phyloP scores from a whole-genome alignment of 1,140 invertebrate genomes.

The Plodia interpunctella region DNA sequence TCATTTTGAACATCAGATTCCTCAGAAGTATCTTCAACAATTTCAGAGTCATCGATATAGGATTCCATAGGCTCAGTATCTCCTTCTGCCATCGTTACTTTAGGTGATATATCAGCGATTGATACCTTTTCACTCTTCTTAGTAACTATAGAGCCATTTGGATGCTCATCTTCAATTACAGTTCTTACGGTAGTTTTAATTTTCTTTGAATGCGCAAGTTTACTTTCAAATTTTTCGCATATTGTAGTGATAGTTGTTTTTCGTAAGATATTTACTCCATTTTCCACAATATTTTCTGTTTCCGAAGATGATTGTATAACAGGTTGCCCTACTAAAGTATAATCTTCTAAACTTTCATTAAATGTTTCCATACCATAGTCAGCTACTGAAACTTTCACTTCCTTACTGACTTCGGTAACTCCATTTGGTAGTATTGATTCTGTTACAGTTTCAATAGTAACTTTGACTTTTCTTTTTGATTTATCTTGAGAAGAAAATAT shows the following conservation, averaged over 20 bases:
- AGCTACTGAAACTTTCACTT: conserved; percentile 64
- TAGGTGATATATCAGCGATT: conserved; percentile 54
- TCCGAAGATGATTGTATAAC: conserved; percentile 40
- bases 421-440: conserved; percentile 64
- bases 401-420: conserved; percentile 60
- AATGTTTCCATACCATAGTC: conserved; percentile 50
- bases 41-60: conserved; percentile 56
- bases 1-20: conserved; percentile 65
- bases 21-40: conserved; percentile 62
- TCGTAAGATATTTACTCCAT: conserved; percentile 48
- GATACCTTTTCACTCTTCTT: conserved; percentile 70
- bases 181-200: conserved; percentile 65
- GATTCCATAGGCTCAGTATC: conserved; percentile 30
- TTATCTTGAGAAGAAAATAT: conserved; percentile 45
- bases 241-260: conserved; percentile 61
- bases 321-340: conserved; percentile 46
- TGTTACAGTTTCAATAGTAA: conserved; percentile 59
- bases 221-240: conserved; percentile 58
- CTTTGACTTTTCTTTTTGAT: conserved; percentile 60
- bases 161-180: conserved; percentile 63
- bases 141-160: conserved; percentile 66
- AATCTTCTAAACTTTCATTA: conserved; percentile 61
- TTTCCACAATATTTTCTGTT: conserved; percentile 46
- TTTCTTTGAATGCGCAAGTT: conserved; percentile 46
- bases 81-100: conserved; percentile 29